Base-by-base conservation (phyloP, 2,888 invertebrate species). In the Tetropium fuscum region DNA sequence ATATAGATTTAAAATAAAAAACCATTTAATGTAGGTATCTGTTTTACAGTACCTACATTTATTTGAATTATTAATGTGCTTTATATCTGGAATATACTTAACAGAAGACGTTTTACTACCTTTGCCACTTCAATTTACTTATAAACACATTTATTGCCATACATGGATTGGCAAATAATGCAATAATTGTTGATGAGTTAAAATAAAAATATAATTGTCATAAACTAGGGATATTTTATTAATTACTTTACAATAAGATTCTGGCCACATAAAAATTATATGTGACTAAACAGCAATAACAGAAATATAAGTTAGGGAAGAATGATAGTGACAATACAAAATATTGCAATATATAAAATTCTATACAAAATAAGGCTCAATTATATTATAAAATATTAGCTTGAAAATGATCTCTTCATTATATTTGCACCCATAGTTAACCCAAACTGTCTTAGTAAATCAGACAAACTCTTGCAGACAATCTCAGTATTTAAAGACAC, bases 361-460 rank as follows among this genome's bases (percentile, higher is more conserved):
- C 36, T 54, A 54, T 54, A 54, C 34, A 44, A 44, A 54, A 44
- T 45, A 54, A 45, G 36, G 44, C 44, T 54, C 6, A 54, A 54
- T 38, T 44, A 30, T 34, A 20, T 15, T 25, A 41, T 20, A 53
- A n/a, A 18, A 27, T 44, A 51, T 51, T 57, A 56, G 40, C 51
- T 51, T 40, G 38, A 27, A 38, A 51, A 40, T 8, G 51, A 55
- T 66, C 68, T 71, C 62, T 76, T 77, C 53, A 80, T 68, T 45
- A 77, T 59, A 64, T 72, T 77, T 13, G 78, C 75, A 36, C 78
- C 78, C 53, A 74, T 71, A n/a, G 60, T 71, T 36, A 80, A 71
- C 54, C 79, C 79, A 66, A 79, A 80, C 60, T 78, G 76, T 58
- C 71, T 74, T 25, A 80, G 67, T 41, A 81, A 64, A 59, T 79